phyloP scores from a whole-genome alignment of 1,140 invertebrate genomes.

The Drosophila funebris region DNA sequence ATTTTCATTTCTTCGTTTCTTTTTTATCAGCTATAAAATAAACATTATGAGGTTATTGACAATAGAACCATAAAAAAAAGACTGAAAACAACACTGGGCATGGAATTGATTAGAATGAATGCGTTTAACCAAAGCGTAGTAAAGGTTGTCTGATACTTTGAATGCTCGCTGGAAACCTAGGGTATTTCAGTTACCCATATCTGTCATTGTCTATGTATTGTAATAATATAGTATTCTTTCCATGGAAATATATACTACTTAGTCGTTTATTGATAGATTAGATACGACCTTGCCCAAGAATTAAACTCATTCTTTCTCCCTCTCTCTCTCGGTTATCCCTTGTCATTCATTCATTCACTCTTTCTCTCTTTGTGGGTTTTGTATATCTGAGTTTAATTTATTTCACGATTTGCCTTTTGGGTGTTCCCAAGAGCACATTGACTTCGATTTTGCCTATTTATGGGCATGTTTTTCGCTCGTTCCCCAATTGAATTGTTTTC shows the following conservation, averaged over 20 bases:
- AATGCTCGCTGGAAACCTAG: not conserved
- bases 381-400: constrained; percentile 2
- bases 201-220: not conserved
- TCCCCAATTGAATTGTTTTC: constrained; percentile 22
- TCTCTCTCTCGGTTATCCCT: not conserved
- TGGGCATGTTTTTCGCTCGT: constrained; percentile 64
- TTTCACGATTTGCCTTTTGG: not conserved
- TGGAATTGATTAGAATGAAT: constrained; percentile 26
- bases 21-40: constrained; percentile 24
- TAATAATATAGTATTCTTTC: not conserved
- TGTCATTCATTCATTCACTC: not conserved
- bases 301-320: not conserved
- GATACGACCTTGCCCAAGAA: constrained; percentile 56
- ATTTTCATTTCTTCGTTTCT: not conserved
- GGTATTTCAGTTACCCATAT: not conserved
- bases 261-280: constrained; percentile 37
- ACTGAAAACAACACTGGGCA: not conserved
- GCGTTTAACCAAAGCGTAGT: constrained; percentile 4
- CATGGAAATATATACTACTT: constrained; percentile 6
- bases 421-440: constrained; percentile 39
- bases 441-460: constrained; percentile 67
- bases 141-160: not conserved
- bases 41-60: constrained; percentile 18
- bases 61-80: constrained; percentile 1
- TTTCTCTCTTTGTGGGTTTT: not conserved